These are phyloP conservation scores for Cistogaster globosa DNA, from an alignment of 2,888 invertebrate genomes.

Conservation along the genomic window DNA sequence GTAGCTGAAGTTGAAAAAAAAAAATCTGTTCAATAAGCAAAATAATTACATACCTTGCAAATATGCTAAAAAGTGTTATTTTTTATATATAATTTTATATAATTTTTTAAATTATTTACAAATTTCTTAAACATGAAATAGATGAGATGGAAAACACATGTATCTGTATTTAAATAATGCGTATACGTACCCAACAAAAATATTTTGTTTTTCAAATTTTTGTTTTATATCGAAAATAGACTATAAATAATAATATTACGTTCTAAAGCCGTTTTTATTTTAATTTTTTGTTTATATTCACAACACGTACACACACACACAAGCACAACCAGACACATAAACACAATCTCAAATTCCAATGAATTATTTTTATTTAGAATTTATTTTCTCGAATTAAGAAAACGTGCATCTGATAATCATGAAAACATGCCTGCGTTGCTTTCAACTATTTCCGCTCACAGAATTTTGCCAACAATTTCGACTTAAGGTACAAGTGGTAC, in stretches of 20 bases:
- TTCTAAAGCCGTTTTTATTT: constrained; percentile 18
- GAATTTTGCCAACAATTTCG: constrained; percentile 44
- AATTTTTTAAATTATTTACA: no score
- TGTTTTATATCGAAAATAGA: constrained; percentile 53
- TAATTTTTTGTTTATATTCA: constrained; percentile 51
- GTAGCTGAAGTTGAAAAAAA: constrained; percentile 22
- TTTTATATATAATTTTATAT: no score
- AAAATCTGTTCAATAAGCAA: neutral
- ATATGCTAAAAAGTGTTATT: neutral
- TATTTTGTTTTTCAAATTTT: neutral
- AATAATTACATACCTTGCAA: neutral
- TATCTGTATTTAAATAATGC: constrained; percentile 26
- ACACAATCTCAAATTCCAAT: constrained; percentile 43
- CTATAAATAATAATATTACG: constrained; percentile 1
- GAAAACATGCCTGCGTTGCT: constrained; percentile 52
- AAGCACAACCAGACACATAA: neutral
- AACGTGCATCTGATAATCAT: constrained; percentile 44
- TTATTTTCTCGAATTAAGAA: constrained; percentile 36
- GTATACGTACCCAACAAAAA: constrained; percentile 60
- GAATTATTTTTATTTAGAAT: constrained; percentile 50
- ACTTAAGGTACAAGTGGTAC: constrained; percentile 69
- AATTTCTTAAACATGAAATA: neutral
- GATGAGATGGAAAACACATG: neutral
- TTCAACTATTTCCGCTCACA: constrained; percentile 49
- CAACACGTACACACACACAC: constrained; percentile 24